Conservation (phyloP, 2,797 vertebrate genomes). For the Hydrocynus forskahlii region DNA sequence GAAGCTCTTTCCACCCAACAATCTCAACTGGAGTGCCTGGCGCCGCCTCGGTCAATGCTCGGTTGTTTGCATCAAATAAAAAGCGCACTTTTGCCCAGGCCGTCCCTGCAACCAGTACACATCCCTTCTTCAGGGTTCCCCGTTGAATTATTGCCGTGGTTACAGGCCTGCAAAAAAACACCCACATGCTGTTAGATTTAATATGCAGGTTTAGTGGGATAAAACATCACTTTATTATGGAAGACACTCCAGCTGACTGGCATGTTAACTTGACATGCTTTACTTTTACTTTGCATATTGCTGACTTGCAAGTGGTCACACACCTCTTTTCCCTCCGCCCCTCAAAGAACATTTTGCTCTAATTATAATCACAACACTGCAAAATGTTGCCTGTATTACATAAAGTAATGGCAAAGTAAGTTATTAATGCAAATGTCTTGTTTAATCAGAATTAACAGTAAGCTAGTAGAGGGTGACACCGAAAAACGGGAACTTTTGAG, state of each 20-base stretch:
- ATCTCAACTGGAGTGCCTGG: slow-evolving; percentile 88
- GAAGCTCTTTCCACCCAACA: slow-evolving; percentile 91
- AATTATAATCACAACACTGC: too few relatives aligned
- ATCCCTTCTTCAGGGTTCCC: slow-evolving; percentile 87
- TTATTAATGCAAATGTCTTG: background rate
- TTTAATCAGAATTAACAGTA: background rate
- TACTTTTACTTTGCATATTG: too few relatives aligned
- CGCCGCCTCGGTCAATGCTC: slow-evolving; percentile 71
- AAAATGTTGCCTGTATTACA: too few relatives aligned
- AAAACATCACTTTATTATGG: too few relatives aligned
- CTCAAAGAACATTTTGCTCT: too few relatives aligned
- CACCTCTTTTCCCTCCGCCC: too few relatives aligned
- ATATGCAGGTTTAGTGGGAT: background rate
- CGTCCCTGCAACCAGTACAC: slow-evolving; percentile 87
- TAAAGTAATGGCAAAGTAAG: background rate
- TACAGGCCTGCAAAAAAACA: slow-evolving; percentile 78
- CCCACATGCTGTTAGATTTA: background rate
- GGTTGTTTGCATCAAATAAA: slow-evolving; percentile 89
- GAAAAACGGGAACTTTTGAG: too few relatives aligned
- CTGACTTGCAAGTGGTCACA: too few relatives aligned
- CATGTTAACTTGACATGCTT: background rate
- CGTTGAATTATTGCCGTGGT: slow-evolving; percentile 90
- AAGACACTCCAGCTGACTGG: background rate
- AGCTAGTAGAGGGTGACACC: too few relatives aligned
- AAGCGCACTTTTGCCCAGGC: slow-evolving; percentile 92